Base-by-base conservation (phyloP, 1,140 invertebrate genomes). In the Lanistes nyassanus region DNA sequence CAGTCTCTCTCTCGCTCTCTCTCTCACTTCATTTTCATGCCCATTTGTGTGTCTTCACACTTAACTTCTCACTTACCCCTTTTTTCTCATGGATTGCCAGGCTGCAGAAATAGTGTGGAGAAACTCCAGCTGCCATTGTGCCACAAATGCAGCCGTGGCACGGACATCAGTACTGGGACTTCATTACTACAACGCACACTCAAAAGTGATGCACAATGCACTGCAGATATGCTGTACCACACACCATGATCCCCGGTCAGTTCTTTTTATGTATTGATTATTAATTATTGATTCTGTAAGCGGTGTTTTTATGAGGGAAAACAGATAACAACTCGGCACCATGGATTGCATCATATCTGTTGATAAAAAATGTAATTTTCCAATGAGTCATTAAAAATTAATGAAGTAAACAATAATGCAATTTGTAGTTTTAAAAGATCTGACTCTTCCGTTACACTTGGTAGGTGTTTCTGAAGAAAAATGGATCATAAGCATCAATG, bases 81-180 rank as follows among this genome's bases (percentile, higher is more conserved):
- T 47, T 16, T 47, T 47, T 47, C 42, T 16, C 19, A 13, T 47
- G 9, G 5, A 47, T 37, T 79, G 82, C 37, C 39, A 87, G 85
- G 86, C 85, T 31, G 84, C 85, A 23, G 83, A 87, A 74, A 85
- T 84, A 65, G 77, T 86, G n/a, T 88, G 86, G 86, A 56, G 85
- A 66, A 82, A 84, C 42, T 80, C 79, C 26, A 74, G 78, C 6
- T 79, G 75, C 42, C 74, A 77, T 42, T 68, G 64, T n/a, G 83
- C 85, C 5, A 82, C 80, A 36, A 88, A 87, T 76, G 73, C 80
- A 78, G 84, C 83, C 47, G 73, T 87, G 37, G 76, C 82, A 31
- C 65, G 86, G 9, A 83, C 83, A 37, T 80, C 84, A 58, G 76
- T 86, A 7, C 72, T 86, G 21, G 87, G 86, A 47, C 68, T 87